Evolutionary conservation across 2,797 vertebrate species (phyloP), one percentile per base, ranked within the genome.

Genomic region (Gymnothorax reevesii): DNA sequence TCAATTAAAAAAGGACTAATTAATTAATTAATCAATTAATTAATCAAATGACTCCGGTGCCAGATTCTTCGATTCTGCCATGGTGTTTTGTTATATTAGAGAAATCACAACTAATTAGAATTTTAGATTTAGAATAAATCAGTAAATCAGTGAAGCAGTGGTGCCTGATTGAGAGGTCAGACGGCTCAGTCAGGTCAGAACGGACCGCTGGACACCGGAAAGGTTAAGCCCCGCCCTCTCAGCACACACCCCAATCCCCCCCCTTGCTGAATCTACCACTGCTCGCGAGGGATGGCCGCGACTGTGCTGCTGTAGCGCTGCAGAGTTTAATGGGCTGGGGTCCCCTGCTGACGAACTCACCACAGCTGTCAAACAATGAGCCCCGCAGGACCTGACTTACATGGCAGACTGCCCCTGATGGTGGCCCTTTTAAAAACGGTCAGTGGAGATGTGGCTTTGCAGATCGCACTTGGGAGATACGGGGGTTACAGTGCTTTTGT

Each of bases 241-340:
- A 60, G 87, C 88, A 87, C 84, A 85, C 73, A 55, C 84, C 62
- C 83, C 33, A 83, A 84, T 27, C 87, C 86, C 84, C 69, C 54
- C 77, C 83, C 86, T 86, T 92, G 90, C 93, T 95, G 94, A 94
- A 95, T 94, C 93, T 94, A 92, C 89, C 92, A 93, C 94, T 95
- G 92, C 93, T 95, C 93, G 93, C 87, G 15, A 91, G 89, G 90
- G 95, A 95, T 85, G 86, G 91, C 94, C 86, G 89, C 93, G 93
- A 94, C 95, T 96, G 94, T 96, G 92, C 92, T 94, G 90, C 94
- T 96, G 94, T 95, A 95, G 95, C 91, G 93, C 89, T 87, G 92
- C 94, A 90, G 91, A 92, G 91, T 94, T 95, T 94, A 95, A 94
- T 92, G 92, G 93, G 89, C 90, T 92, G 89, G 94, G 93, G 92